A percentile compares a stretch with the other conserved stretches of the same genome.
Conservation (phyloP, 1,140 invertebrate species). For the Pomacea maculata region DNA sequence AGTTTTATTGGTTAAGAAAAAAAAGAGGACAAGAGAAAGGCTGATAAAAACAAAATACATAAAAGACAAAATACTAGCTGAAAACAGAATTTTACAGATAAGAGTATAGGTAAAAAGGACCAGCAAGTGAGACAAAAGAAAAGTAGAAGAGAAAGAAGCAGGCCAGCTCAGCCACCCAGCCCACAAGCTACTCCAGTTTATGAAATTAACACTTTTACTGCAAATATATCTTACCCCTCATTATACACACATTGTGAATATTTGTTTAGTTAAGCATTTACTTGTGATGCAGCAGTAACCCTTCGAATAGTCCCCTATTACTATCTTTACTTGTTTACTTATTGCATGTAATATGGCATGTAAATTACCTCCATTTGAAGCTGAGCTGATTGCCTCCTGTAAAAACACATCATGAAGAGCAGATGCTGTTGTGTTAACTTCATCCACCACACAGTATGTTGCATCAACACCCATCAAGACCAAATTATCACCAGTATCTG, state of each 20-base stretch:
- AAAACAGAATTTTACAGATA: neutral
- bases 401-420: conserved; percentile 9
- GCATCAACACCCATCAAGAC: conserved; percentile 22
- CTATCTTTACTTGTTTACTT: too few relatives aligned
- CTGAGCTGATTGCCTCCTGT: too few relatives aligned
- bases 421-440: conserved; percentile 12
- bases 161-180: too few relatives aligned
- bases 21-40: neutral
- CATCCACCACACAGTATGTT: conserved; percentile 24
- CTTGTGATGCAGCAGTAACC: too few relatives aligned
- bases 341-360: too few relatives aligned
- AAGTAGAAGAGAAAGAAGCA: neutral
- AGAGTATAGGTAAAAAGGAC: neutral
- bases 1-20: neutral
- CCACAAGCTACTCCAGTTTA: too few relatives aligned
- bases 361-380: too few relatives aligned
- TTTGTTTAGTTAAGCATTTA: too few relatives aligned
- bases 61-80: neutral
- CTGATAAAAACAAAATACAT: neutral
- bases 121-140: neutral
- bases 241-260: too few relatives aligned
- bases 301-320: too few relatives aligned
- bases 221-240: too few relatives aligned
- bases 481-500: conserved; percentile 6
- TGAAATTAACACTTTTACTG: neutral